A percentile compares a stretch with the other conserved stretches of the same genome.
Conservation (phyloP, 2,113 vertebrate species). For the Hiodon tergisus region DNA sequence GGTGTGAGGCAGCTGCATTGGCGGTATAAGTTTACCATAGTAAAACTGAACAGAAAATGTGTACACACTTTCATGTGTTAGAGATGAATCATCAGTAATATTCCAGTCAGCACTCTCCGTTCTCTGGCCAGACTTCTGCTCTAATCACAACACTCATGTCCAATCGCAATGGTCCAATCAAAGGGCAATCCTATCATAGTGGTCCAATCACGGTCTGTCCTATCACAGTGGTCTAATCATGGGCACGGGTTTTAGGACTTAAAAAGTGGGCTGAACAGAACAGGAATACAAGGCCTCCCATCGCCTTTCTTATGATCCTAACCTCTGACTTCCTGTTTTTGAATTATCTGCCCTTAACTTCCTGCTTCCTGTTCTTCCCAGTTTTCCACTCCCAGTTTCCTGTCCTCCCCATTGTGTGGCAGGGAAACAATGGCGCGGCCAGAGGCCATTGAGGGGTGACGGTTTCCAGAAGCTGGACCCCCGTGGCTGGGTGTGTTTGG, state of each 20-base stretch:
- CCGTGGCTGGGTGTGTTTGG: not conserved
- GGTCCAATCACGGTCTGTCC: too few species aligned
- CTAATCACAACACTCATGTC: too few species aligned
- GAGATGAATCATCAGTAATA: too few species aligned
- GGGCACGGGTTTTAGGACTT: not conserved
- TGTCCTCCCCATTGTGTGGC: conserved; percentile 31
- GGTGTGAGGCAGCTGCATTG: too few species aligned
- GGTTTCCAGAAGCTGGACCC: not conserved
- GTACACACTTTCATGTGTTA: too few species aligned
- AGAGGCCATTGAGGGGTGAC: conserved; percentile 39
- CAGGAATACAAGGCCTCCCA: conserved; percentile 35
- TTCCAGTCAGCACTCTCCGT: too few species aligned
- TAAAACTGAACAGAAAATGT: too few species aligned
- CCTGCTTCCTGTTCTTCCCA: conserved; percentile 57
- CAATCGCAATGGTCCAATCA: too few species aligned
- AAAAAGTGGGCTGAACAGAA: conserved; percentile 10
- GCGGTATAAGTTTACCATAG: too few species aligned
- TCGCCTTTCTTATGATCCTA: conserved; percentile 49
- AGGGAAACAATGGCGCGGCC: conserved; percentile 20
- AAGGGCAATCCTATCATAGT: too few species aligned
- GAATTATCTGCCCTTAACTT: conserved; percentile 34
- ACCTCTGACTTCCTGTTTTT: conserved; percentile 65
- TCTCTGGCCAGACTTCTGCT: too few species aligned
- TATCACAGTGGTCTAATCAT: too few species aligned
- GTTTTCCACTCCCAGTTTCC: conserved; percentile 57